Conservation (phyloP, 35 echinoderm and acorn worm genomes). For the Ophioderma brevispina region DNA sequence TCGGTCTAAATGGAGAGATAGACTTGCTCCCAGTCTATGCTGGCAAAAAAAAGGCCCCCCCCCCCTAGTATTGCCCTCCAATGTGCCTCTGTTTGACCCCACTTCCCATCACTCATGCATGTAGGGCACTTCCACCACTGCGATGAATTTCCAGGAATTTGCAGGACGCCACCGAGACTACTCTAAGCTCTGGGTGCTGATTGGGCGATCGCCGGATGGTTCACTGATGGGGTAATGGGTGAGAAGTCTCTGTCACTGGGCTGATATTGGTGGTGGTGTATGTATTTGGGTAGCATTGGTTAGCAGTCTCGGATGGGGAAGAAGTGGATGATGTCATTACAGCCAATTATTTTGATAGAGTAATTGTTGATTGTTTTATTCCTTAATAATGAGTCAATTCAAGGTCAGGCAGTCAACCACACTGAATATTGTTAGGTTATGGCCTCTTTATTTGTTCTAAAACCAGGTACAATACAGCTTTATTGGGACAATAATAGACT, state of each 20-base stretch:
- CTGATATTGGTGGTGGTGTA: no score
- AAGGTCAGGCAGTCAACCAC: no score
- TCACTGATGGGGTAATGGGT: not conserved
- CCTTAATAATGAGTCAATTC: not conserved
- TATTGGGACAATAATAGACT: no score
- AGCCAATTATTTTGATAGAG: not conserved
- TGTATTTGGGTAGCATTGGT: not conserved
- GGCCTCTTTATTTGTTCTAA: no score
- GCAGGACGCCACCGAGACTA: not conserved
- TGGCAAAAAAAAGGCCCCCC: no score
- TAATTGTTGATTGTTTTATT: conserved; percentile 4
- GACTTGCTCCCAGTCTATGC: not conserved
- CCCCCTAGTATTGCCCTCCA: not conserved
- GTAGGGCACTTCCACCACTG: conserved; percentile 7
- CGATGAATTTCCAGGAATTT: not conserved
- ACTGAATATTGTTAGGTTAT: no score
- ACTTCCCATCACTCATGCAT: not conserved
- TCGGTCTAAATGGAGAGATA: no score
- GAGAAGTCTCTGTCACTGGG: not conserved
- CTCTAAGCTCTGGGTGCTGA: not conserved
- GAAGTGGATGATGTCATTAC: not conserved
- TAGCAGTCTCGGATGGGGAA: not conserved
- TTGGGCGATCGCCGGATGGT: not conserved
- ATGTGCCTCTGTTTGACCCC: not conserved
- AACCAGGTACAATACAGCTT: no score